phyloP scores from a whole-genome alignment of 2,113 vertebrate genomes.

The Dasyurus viverrinus region DNA sequence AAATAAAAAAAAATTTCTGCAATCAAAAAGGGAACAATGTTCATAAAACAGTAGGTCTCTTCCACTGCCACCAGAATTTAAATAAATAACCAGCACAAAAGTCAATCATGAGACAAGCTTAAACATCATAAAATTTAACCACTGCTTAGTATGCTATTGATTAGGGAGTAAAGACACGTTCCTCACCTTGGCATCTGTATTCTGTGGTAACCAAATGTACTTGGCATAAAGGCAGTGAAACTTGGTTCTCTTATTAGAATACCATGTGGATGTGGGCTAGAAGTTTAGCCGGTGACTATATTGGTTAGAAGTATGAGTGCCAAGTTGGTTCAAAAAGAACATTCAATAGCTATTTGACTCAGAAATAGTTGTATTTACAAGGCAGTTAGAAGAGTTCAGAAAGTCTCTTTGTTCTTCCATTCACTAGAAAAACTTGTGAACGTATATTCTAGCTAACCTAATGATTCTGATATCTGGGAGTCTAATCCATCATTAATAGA shows the following conservation, averaged over 20 bases:
- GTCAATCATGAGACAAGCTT: constrained; percentile 38
- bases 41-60: constrained; percentile 20
- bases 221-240: constrained; percentile 30
- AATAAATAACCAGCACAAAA: constrained; percentile 34
- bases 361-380: constrained; percentile 1
- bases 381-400: not conserved
- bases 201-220: constrained; percentile 43
- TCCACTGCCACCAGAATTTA: constrained; percentile 8
- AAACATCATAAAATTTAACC: constrained; percentile 46
- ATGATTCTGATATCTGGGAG: not conserved
- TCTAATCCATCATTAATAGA: not conserved
- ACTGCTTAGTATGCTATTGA: constrained; percentile 17
- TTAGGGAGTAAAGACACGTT: constrained; percentile 73
- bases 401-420: not conserved
- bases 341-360: not conserved
- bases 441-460: not conserved
- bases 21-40: constrained; percentile 7
- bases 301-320: constrained; percentile 40
- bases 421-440: not conserved
- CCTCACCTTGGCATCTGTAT: constrained; percentile 44
- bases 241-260: constrained; percentile 41
- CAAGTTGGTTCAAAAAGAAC: constrained; percentile 12
- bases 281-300: constrained; percentile 1
- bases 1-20: not conserved
- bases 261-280: constrained; percentile 39